Evolutionary conservation across 2,797 vertebrate species (phyloP).

Genomic region (Pampus argenteus): DNA sequence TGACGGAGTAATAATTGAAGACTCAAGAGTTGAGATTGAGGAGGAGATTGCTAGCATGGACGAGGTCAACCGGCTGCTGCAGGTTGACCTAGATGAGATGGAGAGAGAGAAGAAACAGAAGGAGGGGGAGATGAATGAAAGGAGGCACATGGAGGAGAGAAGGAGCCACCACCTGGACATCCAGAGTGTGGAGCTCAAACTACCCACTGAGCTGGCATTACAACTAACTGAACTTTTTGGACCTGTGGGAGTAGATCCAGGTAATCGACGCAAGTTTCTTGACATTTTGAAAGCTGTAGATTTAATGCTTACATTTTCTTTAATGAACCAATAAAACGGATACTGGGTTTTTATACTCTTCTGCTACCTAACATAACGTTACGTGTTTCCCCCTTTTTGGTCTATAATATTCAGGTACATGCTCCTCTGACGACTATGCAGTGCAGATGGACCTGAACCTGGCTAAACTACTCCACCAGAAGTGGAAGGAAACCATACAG

Average conservation of each 20-base stretch:
- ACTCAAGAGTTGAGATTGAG: slow-evolving; percentile 46
- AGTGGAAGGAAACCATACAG: slow-evolving; percentile 97
- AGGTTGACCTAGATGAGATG: slow-evolving; percentile 71
- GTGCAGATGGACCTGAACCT: slow-evolving; percentile 95
- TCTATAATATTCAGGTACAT: slow-evolving; percentile 76
- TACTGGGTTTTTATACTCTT: background rate
- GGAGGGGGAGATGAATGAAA: slow-evolving; percentile 53
- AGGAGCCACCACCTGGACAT: slow-evolving; percentile 83
- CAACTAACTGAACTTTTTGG: slow-evolving; percentile 96
- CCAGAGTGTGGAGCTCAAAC: slow-evolving; percentile 91
- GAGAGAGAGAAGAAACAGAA: slow-evolving; percentile 72
- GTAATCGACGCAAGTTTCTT: slow-evolving; percentile 78
- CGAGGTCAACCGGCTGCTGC: slow-evolving; percentile 65
- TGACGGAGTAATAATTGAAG: slow-evolving; percentile 29
- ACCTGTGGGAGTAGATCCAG: slow-evolving; percentile 95
- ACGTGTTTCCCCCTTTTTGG: background rate
- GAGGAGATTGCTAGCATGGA: slow-evolving; percentile 69
- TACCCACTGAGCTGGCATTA: slow-evolving; percentile 94
- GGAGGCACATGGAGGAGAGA: slow-evolving; percentile 47
- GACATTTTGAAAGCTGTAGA: background rate
- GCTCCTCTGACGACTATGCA: slow-evolving; percentile 91
- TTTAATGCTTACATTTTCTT: background rate
- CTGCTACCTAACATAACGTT: background rate
- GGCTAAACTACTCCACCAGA: slow-evolving; percentile 94
- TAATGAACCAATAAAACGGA: background rate